A percentile compares a stretch with the other conserved stretches of the same genome.
Conservation (phyloP, 2,113 vertebrate species). For the Diadophis punctatus region DNA sequence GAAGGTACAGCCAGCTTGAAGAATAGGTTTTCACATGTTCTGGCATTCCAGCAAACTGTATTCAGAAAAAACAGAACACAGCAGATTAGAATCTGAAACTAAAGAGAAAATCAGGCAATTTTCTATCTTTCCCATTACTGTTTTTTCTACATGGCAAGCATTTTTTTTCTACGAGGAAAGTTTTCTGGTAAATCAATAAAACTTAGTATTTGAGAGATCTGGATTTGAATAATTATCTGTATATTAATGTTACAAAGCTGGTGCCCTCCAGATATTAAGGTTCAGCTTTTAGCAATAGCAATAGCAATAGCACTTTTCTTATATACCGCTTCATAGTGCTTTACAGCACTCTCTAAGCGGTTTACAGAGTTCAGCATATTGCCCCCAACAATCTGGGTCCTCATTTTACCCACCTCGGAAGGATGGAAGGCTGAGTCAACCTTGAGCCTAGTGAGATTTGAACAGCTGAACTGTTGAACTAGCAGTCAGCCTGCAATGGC, state of each 20-base stretch:
- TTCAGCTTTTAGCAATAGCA: too few relatives aligned
- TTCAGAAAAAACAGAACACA: slow-evolving; percentile 19
- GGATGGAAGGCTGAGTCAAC: too few relatives aligned
- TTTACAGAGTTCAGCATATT: too few relatives aligned
- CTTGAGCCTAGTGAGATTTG: too few relatives aligned
- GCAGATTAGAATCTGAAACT: neutral
- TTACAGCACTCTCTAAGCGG: too few relatives aligned
- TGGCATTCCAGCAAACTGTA: slow-evolving; percentile 65
- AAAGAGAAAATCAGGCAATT: neutral
- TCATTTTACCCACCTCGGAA: too few relatives aligned
- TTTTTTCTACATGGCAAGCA: neutral
- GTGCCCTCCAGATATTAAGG: neutral
- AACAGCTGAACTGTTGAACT: too few relatives aligned
- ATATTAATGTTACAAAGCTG: neutral
- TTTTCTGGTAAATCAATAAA: neutral
- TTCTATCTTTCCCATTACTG: neutral
- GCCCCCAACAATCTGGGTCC: too few relatives aligned
- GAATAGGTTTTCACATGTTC: slow-evolving; percentile 57
- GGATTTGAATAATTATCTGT: neutral
- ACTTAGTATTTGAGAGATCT: neutral
- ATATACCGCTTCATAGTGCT: too few relatives aligned
- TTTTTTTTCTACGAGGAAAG: neutral
- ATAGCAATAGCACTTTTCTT: too few relatives aligned
- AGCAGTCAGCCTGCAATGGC: too few relatives aligned
- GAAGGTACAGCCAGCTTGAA: slow-evolving; percentile 69